A percentile compares a stretch with the other conserved stretches of the same genome.
These are phyloP conservation scores for Drosophila bipectinata DNA, from an alignment of 1,140 invertebrate genomes.

Conservation along the genomic window DNA sequence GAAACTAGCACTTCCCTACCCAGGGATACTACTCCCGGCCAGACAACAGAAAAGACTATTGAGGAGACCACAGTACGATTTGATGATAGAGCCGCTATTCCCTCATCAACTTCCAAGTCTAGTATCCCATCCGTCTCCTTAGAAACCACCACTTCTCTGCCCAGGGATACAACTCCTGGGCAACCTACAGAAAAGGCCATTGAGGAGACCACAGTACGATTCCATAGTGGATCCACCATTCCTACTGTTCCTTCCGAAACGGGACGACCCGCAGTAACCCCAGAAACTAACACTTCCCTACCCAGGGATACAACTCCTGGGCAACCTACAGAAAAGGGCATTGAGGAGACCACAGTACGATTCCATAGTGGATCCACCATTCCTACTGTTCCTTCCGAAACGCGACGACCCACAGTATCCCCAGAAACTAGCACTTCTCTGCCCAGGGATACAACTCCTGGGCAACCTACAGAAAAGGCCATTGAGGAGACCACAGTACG, in stretches of 20 bases:
- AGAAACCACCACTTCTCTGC: background rate
- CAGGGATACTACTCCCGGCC: background rate
- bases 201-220: background rate
- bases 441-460: background rate
- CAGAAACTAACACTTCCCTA: background rate
- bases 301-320: background rate
- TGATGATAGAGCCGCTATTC: background rate
- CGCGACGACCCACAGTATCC: background rate
- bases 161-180: background rate
- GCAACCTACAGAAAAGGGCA: background rate
- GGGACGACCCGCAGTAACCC: background rate
- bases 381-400: background rate
- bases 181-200: background rate
- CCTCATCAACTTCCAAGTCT: background rate
- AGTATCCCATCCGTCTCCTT: background rate
- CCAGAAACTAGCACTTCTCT: background rate
- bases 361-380: background rate
- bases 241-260: background rate
- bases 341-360: background rate
- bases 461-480: background rate
- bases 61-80: background rate
- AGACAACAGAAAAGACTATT: background rate
- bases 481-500: background rate
- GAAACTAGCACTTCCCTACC: background rate
- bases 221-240: background rate